Conservation (phyloP, 2,888 invertebrate species). For the Platypus cylindrus region DNA sequence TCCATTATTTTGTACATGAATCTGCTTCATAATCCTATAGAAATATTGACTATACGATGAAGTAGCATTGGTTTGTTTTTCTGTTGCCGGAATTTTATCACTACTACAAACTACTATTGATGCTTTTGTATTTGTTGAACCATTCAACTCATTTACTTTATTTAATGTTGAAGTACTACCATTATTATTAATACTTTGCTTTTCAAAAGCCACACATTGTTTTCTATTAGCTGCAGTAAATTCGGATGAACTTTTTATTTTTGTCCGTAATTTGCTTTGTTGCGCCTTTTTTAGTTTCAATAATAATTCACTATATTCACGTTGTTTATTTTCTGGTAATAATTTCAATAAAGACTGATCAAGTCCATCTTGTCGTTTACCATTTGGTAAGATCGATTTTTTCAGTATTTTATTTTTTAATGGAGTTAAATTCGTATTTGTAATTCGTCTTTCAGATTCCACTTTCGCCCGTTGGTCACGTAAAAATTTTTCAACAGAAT, state of each 20-base stretch:
- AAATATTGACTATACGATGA: slow-evolving; percentile 4
- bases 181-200: neutral
- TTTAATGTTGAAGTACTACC: neutral
- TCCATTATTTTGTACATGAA: slow-evolving; percentile 27
- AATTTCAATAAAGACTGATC: slow-evolving; percentile 30
- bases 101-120: neutral
- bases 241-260: slow-evolving; percentile 13
- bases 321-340: slow-evolving; percentile 31
- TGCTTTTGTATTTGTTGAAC: neutral
- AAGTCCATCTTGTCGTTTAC: slow-evolving; percentile 5
- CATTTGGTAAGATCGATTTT: neutral
- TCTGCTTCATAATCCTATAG: slow-evolving; percentile 21
- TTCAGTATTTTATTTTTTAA: neutral
- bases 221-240: slow-evolving; percentile 7
- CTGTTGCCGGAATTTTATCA: slow-evolving; percentile 1
- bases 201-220: neutral
- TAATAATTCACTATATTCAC: slow-evolving; percentile 31
- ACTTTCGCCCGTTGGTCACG: slow-evolving; percentile 31
- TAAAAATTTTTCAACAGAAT: slow-evolving; percentile 28
- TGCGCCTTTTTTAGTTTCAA: slow-evolving; percentile 28
- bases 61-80: too few species aligned
- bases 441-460: slow-evolving; percentile 23
- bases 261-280: slow-evolving; percentile 13
- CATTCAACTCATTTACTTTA: neutral
- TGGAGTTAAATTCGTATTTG: neutral